These are phyloP conservation scores for Cheumatopsyche charites DNA, from an alignment of 1,140 invertebrate species.

Conservation along the genomic window DNA sequence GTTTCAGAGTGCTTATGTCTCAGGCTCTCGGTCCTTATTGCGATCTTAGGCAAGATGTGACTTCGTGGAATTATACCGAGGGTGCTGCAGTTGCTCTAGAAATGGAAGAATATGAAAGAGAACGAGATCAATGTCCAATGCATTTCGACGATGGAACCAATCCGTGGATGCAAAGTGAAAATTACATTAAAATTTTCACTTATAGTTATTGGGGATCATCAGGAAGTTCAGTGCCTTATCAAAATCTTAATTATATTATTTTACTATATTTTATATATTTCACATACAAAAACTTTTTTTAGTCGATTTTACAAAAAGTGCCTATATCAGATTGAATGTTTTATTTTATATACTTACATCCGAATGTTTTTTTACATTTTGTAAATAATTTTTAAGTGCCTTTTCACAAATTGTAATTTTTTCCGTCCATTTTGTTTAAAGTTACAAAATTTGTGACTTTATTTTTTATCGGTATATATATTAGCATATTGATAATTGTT, in stretches of 20 bases:
- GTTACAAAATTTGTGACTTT: too few species aligned
- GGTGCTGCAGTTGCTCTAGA: slow-evolving; percentile 90
- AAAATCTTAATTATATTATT: too few species aligned
- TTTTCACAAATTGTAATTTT: too few species aligned
- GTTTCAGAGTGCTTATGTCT: slow-evolving; percentile 60
- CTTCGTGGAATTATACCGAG: slow-evolving; percentile 84
- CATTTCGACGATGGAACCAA: slow-evolving; percentile 90
- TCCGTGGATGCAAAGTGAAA: slow-evolving; percentile 80
- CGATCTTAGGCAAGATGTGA: slow-evolving; percentile 87
- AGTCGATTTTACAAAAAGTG: too few species aligned
- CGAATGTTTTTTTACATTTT: too few species aligned
- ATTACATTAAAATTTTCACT: slow-evolving; percentile 71
- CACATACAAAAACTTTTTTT: too few species aligned
- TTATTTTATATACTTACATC: too few species aligned
- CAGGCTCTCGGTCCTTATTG: slow-evolving; percentile 88
- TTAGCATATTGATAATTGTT: background rate
- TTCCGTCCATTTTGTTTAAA: too few species aligned
- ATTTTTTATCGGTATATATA: background rate
- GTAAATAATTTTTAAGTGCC: too few species aligned
- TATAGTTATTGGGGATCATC: slow-evolving; percentile 56
- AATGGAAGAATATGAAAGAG: slow-evolving; percentile 91
- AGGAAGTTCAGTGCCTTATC: background rate
- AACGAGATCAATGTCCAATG: slow-evolving; percentile 94
- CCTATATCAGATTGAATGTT: too few species aligned
- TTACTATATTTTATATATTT: too few species aligned